These are phyloP conservation scores for Delichon dasypus DNA, from an alignment of 2,797 vertebrate genomes.

Conservation along the genomic window DNA sequence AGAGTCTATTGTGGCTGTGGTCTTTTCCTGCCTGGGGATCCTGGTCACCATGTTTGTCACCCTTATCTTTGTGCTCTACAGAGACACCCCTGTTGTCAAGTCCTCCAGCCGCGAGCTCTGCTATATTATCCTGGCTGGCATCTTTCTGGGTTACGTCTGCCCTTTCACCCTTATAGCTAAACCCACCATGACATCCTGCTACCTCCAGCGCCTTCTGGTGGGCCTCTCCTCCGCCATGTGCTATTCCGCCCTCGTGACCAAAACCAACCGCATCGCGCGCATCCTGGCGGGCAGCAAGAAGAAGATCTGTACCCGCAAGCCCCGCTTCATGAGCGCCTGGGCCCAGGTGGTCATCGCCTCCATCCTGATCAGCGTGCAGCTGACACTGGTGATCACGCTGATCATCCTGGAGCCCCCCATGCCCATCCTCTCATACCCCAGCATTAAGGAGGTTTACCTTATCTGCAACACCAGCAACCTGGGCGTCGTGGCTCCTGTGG, in stretches of 20 bases:
- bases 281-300: constrained; percentile 99
- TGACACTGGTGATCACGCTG: constrained; percentile 89
- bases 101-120: constrained; percentile 98
- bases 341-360: constrained; percentile 96
- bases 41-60: constrained; percentile 97
- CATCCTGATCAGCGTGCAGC: constrained; percentile 91
- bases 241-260: constrained; percentile 96
- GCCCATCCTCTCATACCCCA: constrained; percentile 94
- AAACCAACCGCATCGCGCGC: constrained; percentile 97
- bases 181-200: constrained; percentile 92
- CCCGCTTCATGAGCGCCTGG: constrained; percentile 98
- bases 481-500: constrained; percentile 93
- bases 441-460: constrained; percentile 95
- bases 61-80: constrained; percentile 96
- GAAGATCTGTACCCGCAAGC: constrained; percentile 97
- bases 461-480: constrained; percentile 99
- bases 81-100: constrained; percentile 97
- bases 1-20: constrained; percentile 95
- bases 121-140: constrained; percentile 96
- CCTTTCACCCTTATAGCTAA: constrained; percentile 95
- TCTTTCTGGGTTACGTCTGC: constrained; percentile 96
- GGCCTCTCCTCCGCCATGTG: constrained; percentile 98
- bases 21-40: constrained; percentile 95
- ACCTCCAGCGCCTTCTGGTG: constrained; percentile 94
- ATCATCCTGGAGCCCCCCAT: constrained; percentile 95